Base-by-base conservation (phyloP, 1,140 invertebrate genomes). In the Archivesica marissinica region DNA sequence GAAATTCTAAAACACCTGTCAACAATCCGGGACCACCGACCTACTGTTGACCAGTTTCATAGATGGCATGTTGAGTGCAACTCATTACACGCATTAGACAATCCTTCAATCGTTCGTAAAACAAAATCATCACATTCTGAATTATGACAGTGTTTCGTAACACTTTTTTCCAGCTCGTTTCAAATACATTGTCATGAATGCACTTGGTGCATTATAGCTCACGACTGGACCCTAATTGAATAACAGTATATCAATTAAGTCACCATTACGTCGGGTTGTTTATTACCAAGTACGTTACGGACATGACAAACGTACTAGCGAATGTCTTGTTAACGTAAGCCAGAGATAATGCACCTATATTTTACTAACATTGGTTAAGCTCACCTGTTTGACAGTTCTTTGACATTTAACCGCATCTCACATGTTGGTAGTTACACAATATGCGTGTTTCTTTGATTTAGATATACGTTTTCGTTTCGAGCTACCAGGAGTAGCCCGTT, bases 181-280 rank as follows among this genome's bases (percentile, higher is more conserved):
- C 59, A 64, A 64, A 72, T 30, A 15, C 4, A 72, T 50, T 33
- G 41, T 47, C 17, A 20, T 30, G 3, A 72, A 15, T 72, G 41
- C 25, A 41, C 39, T 44, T 13, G n/a, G 38, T 20, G 38, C 39
- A n/a, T 25, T 23, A 70, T 2, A 1, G 0, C 23, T 41, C 66
- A 72, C 41, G 41, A 33, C 41, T 33, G 44, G 7, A 47, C 23
- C 39, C 28, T 50, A 72, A 52, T 52, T 33, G 41, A 33, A 50
- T 50, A n/a, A 72, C 50, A 28, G 50, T 47, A 28, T 72, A 72
- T 72, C 41, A 72, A 72, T 72, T 47, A 72, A 72, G 41, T 47
- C 15, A 72, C 68, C 68, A 72, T 72, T 47, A 47, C 41, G 30
- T 30, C 2, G 15, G 38, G 28, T 15, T 11, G 15, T 72, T 47